Evolutionary conservation across 2,888 invertebrate species (phyloP).

Genomic region (Troides helena): DNA sequence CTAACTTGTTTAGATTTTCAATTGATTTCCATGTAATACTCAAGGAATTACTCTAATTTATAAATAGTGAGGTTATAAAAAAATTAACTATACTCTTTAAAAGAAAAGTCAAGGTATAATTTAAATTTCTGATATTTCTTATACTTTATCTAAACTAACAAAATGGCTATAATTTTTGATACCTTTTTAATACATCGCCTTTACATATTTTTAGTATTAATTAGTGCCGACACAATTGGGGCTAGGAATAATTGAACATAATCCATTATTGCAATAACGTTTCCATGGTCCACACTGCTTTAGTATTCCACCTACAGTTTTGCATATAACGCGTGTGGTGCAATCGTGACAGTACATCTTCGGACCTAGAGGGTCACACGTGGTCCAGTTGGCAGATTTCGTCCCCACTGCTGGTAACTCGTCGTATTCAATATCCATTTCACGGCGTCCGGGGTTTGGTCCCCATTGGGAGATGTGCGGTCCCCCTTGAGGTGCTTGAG

Average conservation of each 20-base stretch:
- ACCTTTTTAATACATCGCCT: background rate
- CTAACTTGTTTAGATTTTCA: too few species aligned
- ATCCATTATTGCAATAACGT: conserved; percentile 57
- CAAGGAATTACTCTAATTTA: too few species aligned
- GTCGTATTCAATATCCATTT: background rate
- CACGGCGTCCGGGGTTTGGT: background rate
- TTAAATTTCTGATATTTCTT: too few species aligned
- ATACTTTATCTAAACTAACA: too few species aligned
- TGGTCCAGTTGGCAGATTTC: background rate
- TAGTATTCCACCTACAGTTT: conserved; percentile 51
- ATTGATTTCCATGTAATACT: too few species aligned
- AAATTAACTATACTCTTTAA: too few species aligned
- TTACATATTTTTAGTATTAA: background rate
- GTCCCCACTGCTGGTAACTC: background rate
- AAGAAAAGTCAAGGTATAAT: too few species aligned
- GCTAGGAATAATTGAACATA: conserved; percentile 50
- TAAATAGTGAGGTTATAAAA: too few species aligned
- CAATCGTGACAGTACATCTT: conserved; percentile 52
- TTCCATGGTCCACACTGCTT: conserved; percentile 44
- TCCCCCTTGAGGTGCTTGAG: background rate
- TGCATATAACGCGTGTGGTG: conserved; percentile 53
- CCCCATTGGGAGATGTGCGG: background rate
- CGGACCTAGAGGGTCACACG: conserved; percentile 31
- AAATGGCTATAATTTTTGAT: too few species aligned
- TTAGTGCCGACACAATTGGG: conserved; percentile 40